Conservation (phyloP, 1,140 invertebrate species). For the Drosophila melanogaster region Release_6_plus_ISO1_MT NT_033779.5:325001-325500, state of each 20-base stretch:
- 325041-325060: conserved; percentile 16
- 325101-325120: not conserved
- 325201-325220: conserved; percentile 28
- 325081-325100: conserved; percentile 25
- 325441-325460: conserved; percentile 46
- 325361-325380: conserved; percentile 59
- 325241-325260: conserved; percentile 61
- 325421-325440: conserved; percentile 66
- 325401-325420: conserved; percentile 77
- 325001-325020: conserved; percentile 40
- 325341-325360: conserved; percentile 69
- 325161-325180: conserved; percentile 30
- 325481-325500: conserved; percentile 59
- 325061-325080: conserved; percentile 16
- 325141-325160: conserved; percentile 23
- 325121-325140: conserved; percentile 12
- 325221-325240: conserved; percentile 48
- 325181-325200: conserved; percentile 29
- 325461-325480: conserved; percentile 44
- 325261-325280: conserved; percentile 45
- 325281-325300: conserved; percentile 58
- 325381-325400: conserved; percentile 62
- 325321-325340: conserved; percentile 40
- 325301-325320: conserved; percentile 58
- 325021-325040: conserved; percentile 22